phyloP scores from a whole-genome alignment of 2,888 invertebrate genomes.

The Baccha elongata region DNA sequence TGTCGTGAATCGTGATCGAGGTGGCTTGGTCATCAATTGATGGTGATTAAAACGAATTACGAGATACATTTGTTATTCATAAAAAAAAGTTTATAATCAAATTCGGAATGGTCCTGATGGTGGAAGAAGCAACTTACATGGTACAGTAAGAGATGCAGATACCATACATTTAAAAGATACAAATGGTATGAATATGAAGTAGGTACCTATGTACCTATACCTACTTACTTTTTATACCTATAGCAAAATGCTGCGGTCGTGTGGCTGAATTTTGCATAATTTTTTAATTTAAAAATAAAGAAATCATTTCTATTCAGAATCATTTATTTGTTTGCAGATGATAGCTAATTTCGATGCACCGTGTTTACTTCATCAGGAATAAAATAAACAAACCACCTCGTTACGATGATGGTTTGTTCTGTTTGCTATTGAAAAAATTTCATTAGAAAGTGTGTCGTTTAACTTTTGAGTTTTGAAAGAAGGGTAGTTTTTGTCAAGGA shows the following conservation, averaged over 20 bases:
- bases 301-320: background rate
- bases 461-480: background rate
- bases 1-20: constrained; percentile 7
- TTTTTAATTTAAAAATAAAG: constrained; percentile 37
- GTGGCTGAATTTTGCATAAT: constrained; percentile 54
- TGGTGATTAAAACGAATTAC: constrained; percentile 72
- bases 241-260: no score
- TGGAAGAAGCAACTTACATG: background rate
- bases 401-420: no score
- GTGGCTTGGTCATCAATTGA: constrained; percentile 61
- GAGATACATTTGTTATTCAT: constrained; percentile 54
- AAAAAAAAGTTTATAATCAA: constrained; percentile 28
- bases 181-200: background rate
- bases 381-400: no score
- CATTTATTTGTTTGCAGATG: no score
- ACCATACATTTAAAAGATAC: background rate
- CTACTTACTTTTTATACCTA: no score
- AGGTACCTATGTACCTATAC: background rate
- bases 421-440: no score
- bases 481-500: no score
- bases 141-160: background rate
- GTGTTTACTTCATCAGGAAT: no score
- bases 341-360: no score
- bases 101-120: constrained; percentile 33
- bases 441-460: no score